Evolutionary conservation across 2,113 vertebrate species (phyloP), one percentile per base, ranked within the genome.

Genomic region (Cinclus cinclus): DNA sequence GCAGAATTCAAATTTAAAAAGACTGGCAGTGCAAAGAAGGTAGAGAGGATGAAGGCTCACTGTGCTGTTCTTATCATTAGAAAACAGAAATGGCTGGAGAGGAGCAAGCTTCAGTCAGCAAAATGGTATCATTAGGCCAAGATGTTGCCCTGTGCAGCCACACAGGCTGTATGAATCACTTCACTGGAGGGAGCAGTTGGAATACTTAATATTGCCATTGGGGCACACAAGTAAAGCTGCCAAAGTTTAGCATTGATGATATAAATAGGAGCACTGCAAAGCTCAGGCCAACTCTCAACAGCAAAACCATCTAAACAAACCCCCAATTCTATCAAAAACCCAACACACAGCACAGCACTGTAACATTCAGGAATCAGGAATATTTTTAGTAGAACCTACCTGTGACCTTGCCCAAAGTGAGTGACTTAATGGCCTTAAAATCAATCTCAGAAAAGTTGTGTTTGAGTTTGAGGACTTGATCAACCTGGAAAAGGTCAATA

Each of bases 381-480:
- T 74, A 68, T 44, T 90, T 91, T 95, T 37, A 67, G 49, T 10
- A 49, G 42, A 75, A 79, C 98, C 97, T 98, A 99, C 99, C 98
- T 98, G 98, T 96, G 96, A 99, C 97, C 98, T 99, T 99, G 94
- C 99, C 99, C 96, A 99, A 97, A 77, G 98, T 99, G 90, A 99
- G 97, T 39, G 99, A 99, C 94, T 98, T 98, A 96, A 98, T 97
- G 63, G 98, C 97, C 96, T 98, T 99, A 96, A 99, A 98, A 89
- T 99, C 98, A 20, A 95, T 97, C 80, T 99, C 99, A 30, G 99
- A 99, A 95, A 99, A 98, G 74, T 98, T 99, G 94, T 99, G 99
- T 92, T 98, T 99, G 95, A 98, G 97, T 97, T 98, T 98, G 89
- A 98, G 97, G 93, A 99, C 98, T 94, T 99, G 98, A 97, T 99